Evolutionary conservation across 2,797 vertebrate genomes (phyloP).

Genomic region (Smutsia gigantea): DNA sequence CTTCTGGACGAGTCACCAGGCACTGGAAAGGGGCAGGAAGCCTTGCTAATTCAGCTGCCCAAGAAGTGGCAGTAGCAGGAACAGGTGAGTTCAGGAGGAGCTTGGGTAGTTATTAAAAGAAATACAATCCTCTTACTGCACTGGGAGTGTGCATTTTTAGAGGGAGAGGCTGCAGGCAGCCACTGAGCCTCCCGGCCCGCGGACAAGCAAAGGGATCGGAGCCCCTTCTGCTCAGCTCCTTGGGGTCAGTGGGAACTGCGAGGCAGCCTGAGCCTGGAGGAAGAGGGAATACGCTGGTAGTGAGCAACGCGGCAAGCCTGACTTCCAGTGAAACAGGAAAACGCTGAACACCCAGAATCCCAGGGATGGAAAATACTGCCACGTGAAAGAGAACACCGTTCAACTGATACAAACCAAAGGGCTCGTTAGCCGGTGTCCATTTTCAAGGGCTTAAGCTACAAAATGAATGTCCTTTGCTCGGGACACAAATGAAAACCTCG

Average conservation of each 20-base stretch:
- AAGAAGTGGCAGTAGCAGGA: not conserved
- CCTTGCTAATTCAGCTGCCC: slow-evolving; percentile 1
- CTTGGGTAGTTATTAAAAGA: slow-evolving; percentile 90
- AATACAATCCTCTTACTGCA: slow-evolving; percentile 92
- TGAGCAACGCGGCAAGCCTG: not conserved
- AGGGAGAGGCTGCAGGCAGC: slow-evolving; percentile 56
- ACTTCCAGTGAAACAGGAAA: slow-evolving; percentile 37
- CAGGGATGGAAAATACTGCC: not conserved
- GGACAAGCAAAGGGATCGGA: not conserved
- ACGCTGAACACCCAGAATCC: not conserved
- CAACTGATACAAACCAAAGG: not conserved
- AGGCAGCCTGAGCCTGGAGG: not conserved
- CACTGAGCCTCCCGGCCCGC: slow-evolving; percentile 38
- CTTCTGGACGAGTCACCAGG: not conserved
- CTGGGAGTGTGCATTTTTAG: slow-evolving; percentile 66
- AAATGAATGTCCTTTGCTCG: not conserved
- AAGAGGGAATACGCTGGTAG: not conserved
- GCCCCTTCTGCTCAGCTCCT: not conserved
- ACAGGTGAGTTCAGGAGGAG: slow-evolving; percentile 70
- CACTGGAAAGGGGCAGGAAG: not conserved
- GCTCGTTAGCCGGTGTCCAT: not conserved
- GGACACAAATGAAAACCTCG: not conserved
- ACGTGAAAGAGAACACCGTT: not conserved
- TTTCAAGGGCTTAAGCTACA: not conserved
- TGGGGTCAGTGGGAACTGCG: not conserved